phyloP scores from a whole-genome alignment of 1,140 invertebrate genomes.

The Mactra quadrangularis region DNA sequence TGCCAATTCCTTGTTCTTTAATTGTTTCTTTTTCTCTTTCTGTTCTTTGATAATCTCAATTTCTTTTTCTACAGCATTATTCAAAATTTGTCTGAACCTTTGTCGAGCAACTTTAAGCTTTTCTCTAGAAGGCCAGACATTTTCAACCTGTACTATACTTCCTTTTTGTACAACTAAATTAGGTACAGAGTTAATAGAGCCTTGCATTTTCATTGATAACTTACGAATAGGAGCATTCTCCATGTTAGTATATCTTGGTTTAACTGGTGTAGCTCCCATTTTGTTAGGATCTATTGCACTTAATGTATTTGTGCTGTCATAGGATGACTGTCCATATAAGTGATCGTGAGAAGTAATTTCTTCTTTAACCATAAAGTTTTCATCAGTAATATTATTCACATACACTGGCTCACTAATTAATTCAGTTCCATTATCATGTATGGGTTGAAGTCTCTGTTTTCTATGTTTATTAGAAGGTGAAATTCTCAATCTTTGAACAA shows the following conservation, averaged over 20 bases:
- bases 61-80: slow-evolving; percentile 50
- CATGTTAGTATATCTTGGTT: slow-evolving; percentile 43
- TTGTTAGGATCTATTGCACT: slow-evolving; percentile 58
- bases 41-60: slow-evolving; percentile 33
- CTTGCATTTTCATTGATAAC: slow-evolving; percentile 39
- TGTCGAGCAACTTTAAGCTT: slow-evolving; percentile 49
- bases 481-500: slow-evolving; percentile 41
- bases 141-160: slow-evolving; percentile 11
- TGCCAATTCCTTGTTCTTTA: background rate
- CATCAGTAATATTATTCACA: slow-evolving; percentile 1
- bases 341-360: slow-evolving; percentile 30
- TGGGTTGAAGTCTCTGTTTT: slow-evolving; percentile 40
- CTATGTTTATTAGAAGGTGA: slow-evolving; percentile 43
- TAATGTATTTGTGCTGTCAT: slow-evolving; percentile 15
- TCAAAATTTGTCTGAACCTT: slow-evolving; percentile 43
- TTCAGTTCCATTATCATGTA: slow-evolving; percentile 2
- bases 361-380: slow-evolving; percentile 7
- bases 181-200: background rate
- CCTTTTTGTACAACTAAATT: slow-evolving; percentile 43
- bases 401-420: slow-evolving; percentile 10
- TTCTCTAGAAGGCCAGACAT: slow-evolving; percentile 55
- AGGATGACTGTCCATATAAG: slow-evolving; percentile 50
- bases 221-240: slow-evolving; percentile 54
- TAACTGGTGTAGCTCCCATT: slow-evolving; percentile 57
- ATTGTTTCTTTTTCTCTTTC: slow-evolving; percentile 7